phyloP scores from a whole-genome alignment of 2,113 vertebrate genomes.

The Epinephelus lanceolatus region DNA sequence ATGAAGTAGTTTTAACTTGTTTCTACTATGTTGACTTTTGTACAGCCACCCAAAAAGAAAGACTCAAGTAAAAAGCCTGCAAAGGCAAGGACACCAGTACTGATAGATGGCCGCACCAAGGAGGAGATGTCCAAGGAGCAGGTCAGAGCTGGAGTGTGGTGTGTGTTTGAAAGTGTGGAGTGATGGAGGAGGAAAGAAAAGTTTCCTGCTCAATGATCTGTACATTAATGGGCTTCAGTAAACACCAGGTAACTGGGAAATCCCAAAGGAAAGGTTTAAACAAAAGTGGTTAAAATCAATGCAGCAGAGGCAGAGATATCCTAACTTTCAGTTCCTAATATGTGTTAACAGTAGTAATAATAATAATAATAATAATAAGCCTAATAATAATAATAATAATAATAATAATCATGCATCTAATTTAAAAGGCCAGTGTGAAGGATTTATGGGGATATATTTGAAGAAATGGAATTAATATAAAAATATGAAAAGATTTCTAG shows the following conservation, averaged over 20 bases:
- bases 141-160: slow-evolving; percentile 81
- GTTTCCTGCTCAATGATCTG: background rate
- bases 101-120: slow-evolving; percentile 86
- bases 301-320: background rate
- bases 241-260: no score
- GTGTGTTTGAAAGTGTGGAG: background rate
- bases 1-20: background rate
- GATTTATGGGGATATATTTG: no score
- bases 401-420: no score
- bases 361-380: no score
- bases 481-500: no score
- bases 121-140: slow-evolving; percentile 91
- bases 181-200: background rate
- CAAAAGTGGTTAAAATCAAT: background rate
- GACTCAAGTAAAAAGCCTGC: slow-evolving; percentile 70
- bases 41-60: slow-evolving; percentile 90
- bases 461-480: no score
- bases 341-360: no score
- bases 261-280: background rate
- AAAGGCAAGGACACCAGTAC: slow-evolving; percentile 73
- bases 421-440: no score
- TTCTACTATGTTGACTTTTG: slow-evolving; percentile 1
- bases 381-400: no score
- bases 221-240: background rate
- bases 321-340: background rate